These are phyloP conservation scores for Parapristionchus giblindavisi DNA, from an alignment of 2,888 invertebrate species.

Conservation along the genomic window DNA sequence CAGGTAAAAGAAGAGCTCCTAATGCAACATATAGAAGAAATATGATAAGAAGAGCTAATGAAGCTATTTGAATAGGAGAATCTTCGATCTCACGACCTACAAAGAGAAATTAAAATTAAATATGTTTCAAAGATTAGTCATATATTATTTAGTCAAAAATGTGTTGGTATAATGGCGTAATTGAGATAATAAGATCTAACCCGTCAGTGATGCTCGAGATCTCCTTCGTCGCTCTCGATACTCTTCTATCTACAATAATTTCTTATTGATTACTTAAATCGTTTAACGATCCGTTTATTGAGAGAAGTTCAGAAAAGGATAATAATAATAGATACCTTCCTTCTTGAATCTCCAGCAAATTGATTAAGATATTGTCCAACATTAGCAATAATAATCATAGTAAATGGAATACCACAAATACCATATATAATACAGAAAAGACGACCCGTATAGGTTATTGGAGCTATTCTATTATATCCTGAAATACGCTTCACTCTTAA, in stretches of 20 bases:
- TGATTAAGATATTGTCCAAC: conserved; percentile 68
- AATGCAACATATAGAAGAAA: conserved; percentile 67
- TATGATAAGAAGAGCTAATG: conserved; percentile 59
- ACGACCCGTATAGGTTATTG: conserved; percentile 64
- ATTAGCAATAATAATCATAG: conserved; percentile 69
- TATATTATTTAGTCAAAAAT: too few species aligned
- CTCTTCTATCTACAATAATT: conserved; percentile 53
- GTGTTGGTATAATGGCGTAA: too few species aligned
- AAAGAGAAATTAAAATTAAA: too few species aligned
- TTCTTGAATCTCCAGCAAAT: conserved; percentile 63
- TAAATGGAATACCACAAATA: conserved; percentile 66
- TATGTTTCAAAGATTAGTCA: too few species aligned
- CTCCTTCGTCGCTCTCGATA: conserved; percentile 58
- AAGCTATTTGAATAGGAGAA: conserved; percentile 60
- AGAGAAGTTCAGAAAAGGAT: background rate
- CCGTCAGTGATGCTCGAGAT: conserved; percentile 58
- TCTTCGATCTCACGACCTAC: conserved; percentile 42
- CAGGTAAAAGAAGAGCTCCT: conserved; percentile 65
- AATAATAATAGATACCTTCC: conserved; percentile 49
- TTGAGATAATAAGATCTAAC: conserved; percentile 44
- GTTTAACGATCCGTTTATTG: background rate
- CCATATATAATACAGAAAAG: conserved; percentile 68
- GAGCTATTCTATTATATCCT: conserved; percentile 68
- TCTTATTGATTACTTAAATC: background rate
- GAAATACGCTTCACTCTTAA: background rate